A percentile compares a stretch with the other conserved stretches of the same genome.
Evolutionary conservation across 1,140 invertebrate genomes (phyloP).

Genomic region (Atopsyche davidsoni): DNA sequence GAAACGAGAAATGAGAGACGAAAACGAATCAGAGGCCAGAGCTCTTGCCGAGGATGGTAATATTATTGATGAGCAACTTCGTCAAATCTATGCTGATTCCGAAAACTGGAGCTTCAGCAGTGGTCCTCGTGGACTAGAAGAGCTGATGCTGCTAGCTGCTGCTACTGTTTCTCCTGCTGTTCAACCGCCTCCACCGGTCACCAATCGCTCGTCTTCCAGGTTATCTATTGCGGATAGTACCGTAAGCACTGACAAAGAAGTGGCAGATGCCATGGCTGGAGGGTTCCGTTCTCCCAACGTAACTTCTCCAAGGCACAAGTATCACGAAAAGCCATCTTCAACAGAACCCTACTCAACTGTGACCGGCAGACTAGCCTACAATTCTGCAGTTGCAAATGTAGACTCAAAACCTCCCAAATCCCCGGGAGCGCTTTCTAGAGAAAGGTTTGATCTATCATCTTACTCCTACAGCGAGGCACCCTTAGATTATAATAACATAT

Average conservation of each 20-base stretch:
- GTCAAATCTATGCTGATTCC: conserved; percentile 59
- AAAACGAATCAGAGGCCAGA: conserved; percentile 52
- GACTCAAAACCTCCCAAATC: conserved; percentile 48
- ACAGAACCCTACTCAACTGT: conserved; percentile 54
- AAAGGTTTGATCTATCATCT: conserved; percentile 43
- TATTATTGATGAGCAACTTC: conserved; percentile 63
- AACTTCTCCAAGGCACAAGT: conserved; percentile 50
- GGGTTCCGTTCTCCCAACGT: conserved; percentile 39
- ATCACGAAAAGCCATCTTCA: conserved; percentile 46
- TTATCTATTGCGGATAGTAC: conserved; percentile 49
- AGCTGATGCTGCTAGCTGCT: conserved; percentile 46
- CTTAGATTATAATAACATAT: conserved; percentile 26
- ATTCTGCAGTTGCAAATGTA: conserved; percentile 53
- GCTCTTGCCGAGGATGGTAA: conserved; percentile 56
- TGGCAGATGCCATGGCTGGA: conserved; percentile 45
- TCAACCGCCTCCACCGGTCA: conserved; percentile 24
- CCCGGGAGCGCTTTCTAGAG: conserved; percentile 44
- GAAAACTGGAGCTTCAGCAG: conserved; percentile 70
- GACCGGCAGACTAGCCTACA: conserved; percentile 53
- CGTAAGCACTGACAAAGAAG: conserved; percentile 48
- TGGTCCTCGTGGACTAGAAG: conserved; percentile 53
- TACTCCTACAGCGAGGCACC: conserved; percentile 38
- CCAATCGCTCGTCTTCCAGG: conserved; percentile 50
- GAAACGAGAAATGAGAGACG: conserved; percentile 36
- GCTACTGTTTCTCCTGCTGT: conserved; percentile 33